These are phyloP conservation scores for Procambarus virginalis DNA, from an alignment of 1,140 invertebrate genomes.

Conservation along the genomic window DNA sequence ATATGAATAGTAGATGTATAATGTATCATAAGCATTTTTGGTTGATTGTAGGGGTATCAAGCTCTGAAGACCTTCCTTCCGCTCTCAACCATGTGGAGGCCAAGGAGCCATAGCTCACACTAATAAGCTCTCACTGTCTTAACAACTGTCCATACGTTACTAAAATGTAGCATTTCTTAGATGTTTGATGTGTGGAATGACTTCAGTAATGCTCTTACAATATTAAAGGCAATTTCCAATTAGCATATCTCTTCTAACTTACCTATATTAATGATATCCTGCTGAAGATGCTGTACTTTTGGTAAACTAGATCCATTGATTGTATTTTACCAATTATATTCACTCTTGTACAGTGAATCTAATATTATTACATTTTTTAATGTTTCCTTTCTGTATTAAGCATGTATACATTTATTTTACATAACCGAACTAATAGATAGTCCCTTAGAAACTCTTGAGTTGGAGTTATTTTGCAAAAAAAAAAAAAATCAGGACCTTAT, in stretches of 20 bases:
- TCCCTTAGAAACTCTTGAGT: not conserved
- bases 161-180: not conserved
- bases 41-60: slow-evolving; percentile 55
- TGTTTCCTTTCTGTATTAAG: not conserved
- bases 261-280: no score
- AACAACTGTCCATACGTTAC: not conserved
- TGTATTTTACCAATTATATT: no score
- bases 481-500: not conserved
- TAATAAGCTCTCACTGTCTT: slow-evolving; percentile 20
- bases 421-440: not conserved
- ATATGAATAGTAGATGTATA: no score
- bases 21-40: not conserved
- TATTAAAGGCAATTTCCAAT: not conserved
- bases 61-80: slow-evolving; percentile 57
- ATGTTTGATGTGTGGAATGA: slow-evolving; percentile 4
- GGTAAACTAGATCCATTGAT: no score
- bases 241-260: not conserved
- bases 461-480: not conserved
- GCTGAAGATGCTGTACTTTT: not conserved
- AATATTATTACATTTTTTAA: not conserved
- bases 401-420: not conserved
- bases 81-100: slow-evolving; percentile 40
- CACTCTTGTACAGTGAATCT: no score
- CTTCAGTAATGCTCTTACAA: not conserved
- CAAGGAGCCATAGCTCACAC: slow-evolving; percentile 47